These are phyloP conservation scores for Orthonyx spaldingii DNA, from an alignment of 2,113 vertebrate species.

Conservation along the genomic window DNA sequence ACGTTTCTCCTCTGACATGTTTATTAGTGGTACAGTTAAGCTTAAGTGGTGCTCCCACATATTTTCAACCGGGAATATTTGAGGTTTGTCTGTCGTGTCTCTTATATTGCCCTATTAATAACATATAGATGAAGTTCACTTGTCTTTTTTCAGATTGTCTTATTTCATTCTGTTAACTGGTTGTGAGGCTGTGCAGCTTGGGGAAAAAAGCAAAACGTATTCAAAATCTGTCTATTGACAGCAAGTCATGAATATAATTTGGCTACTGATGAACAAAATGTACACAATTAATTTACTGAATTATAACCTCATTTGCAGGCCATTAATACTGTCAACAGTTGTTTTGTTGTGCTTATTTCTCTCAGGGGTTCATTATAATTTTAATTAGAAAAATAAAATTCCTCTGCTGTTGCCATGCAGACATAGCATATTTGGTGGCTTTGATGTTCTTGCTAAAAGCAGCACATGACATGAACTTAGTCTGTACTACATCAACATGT, in stretches of 20 bases:
- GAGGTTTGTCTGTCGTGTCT: background rate
- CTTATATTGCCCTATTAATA: background rate
- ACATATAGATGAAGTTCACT: background rate
- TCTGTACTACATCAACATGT: background rate
- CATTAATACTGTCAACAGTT: background rate
- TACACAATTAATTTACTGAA: background rate
- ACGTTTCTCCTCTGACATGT: background rate
- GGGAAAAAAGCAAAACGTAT: background rate
- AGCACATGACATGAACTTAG: background rate
- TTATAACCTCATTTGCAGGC: background rate
- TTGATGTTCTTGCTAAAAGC: background rate
- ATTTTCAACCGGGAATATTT: background rate
- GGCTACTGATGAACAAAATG: background rate
- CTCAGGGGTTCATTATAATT: background rate
- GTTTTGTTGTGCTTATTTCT: background rate
- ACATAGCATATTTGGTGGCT: background rate
- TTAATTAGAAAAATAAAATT: background rate
- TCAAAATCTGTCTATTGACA: background rate
- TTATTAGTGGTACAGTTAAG: background rate
- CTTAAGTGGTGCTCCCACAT: background rate
- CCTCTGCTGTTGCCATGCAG: background rate
- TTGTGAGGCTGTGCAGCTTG: background rate
- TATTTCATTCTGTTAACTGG: background rate
- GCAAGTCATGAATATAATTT: background rate
- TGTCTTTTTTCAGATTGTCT: background rate